Percentiles rank a stretch among this genome's conserved stretches.
phyloP scores from a whole-genome alignment of 1,140 invertebrate species.

The Camponotus pennsylvanicus region DNA sequence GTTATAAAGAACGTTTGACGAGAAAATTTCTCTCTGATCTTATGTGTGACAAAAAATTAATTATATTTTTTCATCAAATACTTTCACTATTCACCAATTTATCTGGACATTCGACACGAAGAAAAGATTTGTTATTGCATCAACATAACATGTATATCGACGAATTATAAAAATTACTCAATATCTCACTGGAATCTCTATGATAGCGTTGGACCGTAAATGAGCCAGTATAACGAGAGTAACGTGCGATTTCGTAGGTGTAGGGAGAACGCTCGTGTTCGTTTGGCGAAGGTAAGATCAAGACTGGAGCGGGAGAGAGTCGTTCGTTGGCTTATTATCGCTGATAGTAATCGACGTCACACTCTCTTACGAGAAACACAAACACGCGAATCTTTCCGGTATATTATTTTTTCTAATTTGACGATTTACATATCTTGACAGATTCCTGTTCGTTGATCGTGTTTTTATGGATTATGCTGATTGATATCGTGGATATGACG shows the following conservation, averaged over 20 bases:
- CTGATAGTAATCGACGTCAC: constrained; percentile 36
- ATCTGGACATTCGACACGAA: background rate
- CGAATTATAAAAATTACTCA: constrained; percentile 22
- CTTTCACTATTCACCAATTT: background rate
- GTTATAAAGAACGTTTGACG: background rate
- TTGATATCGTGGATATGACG: background rate
- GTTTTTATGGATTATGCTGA: background rate
- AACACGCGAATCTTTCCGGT: constrained; percentile 16
- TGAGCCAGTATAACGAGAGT: background rate
- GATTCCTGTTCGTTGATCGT: background rate
- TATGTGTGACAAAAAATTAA: background rate
- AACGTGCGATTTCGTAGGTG: background rate
- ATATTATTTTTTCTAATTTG: background rate
- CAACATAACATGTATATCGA: background rate
- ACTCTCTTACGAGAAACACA: background rate
- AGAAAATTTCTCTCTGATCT: background rate
- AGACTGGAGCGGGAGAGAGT: constrained; percentile 67
- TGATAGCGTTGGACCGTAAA: background rate
- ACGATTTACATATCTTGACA: background rate
- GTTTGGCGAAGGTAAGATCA: constrained; percentile 32
- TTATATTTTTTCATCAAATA: background rate
- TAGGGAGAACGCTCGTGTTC: constrained; percentile 48
- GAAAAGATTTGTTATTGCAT: background rate
- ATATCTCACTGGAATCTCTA: too few relatives aligned
- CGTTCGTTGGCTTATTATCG: constrained; percentile 26